Conservation (phyloP, 1,140 invertebrate genomes). For the Papilio polyxenes region DNA sequence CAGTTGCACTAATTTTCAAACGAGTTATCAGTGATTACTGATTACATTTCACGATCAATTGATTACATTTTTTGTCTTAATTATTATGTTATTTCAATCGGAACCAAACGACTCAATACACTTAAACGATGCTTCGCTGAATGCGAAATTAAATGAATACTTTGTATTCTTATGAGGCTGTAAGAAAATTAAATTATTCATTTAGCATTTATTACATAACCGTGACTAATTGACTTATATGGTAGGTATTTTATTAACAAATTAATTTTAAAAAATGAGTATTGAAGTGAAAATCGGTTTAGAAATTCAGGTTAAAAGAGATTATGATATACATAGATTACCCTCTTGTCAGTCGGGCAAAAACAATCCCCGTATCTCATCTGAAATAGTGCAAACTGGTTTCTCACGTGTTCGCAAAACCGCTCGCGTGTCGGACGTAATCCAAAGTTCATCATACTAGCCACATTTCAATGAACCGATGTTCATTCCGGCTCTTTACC, state of each 20-base stretch:
- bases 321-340: not conserved
- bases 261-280: too few species aligned
- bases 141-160: not conserved
- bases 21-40: conserved; percentile 30
- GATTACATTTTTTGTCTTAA: conserved; percentile 27
- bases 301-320: not conserved
- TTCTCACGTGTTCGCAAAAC: conserved; percentile 52
- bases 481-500: conserved; percentile 43
- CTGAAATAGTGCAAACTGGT: conserved; percentile 59
- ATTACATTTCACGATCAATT: conserved; percentile 36
- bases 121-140: not conserved
- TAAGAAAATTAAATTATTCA: not conserved
- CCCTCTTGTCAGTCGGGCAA: not conserved
- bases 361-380: conserved; percentile 37
- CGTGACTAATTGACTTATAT: too few species aligned
- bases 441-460: conserved; percentile 67
- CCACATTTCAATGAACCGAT: conserved; percentile 69
- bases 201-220: not conserved
- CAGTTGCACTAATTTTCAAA: not conserved
- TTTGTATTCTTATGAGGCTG: not conserved
- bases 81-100: conserved; percentile 10
- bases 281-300: too few species aligned
- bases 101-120: not conserved
- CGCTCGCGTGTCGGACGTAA: conserved; percentile 59
- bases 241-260: too few species aligned